phyloP scores from a whole-genome alignment of 2,888 invertebrate species.

The Halictus ligatus region DNA sequence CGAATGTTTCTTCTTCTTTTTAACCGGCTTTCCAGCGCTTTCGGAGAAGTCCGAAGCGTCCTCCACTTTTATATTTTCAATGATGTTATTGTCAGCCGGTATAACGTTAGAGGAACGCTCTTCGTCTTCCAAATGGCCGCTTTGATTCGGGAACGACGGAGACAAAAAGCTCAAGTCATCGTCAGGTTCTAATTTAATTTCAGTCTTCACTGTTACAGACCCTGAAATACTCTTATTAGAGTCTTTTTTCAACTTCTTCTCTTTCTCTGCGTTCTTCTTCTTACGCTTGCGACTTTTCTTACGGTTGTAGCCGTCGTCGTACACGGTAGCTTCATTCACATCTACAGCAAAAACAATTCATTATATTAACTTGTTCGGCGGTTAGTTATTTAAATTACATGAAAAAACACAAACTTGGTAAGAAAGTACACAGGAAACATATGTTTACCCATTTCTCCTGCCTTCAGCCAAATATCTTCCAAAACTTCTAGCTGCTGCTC shows the following conservation, averaged over 20 bases:
- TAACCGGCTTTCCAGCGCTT: slow-evolving; percentile 37
- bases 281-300: slow-evolving; percentile 84
- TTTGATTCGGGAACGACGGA: slow-evolving; percentile 34
- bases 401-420: background rate
- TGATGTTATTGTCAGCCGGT: background rate
- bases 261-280: slow-evolving; percentile 71
- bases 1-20: slow-evolving; percentile 74
- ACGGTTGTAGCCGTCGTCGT: slow-evolving; percentile 86
- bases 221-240: slow-evolving; percentile 48
- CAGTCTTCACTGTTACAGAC: slow-evolving; percentile 45
- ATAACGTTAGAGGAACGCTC: slow-evolving; percentile 34
- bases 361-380: slow-evolving; percentile 7
- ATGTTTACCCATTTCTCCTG: slow-evolving; percentile 89
- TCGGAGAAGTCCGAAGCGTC: slow-evolving; percentile 46
- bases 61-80: slow-evolving; percentile 43
- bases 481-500: slow-evolving; percentile 90
- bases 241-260: slow-evolving; percentile 75
- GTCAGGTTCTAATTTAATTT: slow-evolving; percentile 52
- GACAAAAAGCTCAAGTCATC: slow-evolving; percentile 20
- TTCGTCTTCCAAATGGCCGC: slow-evolving; percentile 18
- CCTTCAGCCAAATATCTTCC: slow-evolving; percentile 93
- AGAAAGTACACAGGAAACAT: slow-evolving; percentile 8
- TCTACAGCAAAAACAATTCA: slow-evolving; percentile 77
- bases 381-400: background rate
- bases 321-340: slow-evolving; percentile 85